phyloP scores from a whole-genome alignment of 2,113 vertebrate genomes.

The Lycocorax pyrrhopterus region DNA sequence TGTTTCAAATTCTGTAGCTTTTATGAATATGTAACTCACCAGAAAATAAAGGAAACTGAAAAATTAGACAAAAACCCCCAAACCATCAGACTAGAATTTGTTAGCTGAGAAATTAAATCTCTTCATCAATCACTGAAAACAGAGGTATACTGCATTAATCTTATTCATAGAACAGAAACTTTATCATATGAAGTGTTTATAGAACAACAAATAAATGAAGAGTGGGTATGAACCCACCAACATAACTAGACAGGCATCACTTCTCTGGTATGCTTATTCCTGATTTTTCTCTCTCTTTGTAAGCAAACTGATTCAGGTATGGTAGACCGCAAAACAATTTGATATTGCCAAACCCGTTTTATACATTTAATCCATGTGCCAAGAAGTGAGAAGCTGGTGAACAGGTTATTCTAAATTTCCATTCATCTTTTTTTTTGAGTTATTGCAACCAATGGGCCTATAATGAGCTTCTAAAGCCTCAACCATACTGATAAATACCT shows the following conservation, averaged over 20 bases:
- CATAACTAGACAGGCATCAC: not conserved
- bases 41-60: not conserved
- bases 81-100: accelerated
- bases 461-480: not conserved
- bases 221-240: not conserved
- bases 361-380: not conserved
- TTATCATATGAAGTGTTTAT: not conserved
- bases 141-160: not conserved
- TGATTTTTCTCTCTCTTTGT: not conserved
- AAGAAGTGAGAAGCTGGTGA: not conserved
- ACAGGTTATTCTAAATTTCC: not conserved
- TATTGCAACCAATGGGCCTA: not conserved
- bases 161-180: not conserved
- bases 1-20: not conserved
- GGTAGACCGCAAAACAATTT: not conserved
- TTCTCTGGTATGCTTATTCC: not conserved
- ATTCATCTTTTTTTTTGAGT: not conserved
- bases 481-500: not conserved
- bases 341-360: not conserved
- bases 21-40: not conserved
- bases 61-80: not conserved
- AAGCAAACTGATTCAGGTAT: not conserved
- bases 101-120: not conserved
- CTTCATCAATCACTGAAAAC: not conserved
- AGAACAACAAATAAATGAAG: not conserved